Evolutionary conservation across 2,113 vertebrate genomes (phyloP).

Genomic region (Gnathonemus echidnorhynchus): DNA sequence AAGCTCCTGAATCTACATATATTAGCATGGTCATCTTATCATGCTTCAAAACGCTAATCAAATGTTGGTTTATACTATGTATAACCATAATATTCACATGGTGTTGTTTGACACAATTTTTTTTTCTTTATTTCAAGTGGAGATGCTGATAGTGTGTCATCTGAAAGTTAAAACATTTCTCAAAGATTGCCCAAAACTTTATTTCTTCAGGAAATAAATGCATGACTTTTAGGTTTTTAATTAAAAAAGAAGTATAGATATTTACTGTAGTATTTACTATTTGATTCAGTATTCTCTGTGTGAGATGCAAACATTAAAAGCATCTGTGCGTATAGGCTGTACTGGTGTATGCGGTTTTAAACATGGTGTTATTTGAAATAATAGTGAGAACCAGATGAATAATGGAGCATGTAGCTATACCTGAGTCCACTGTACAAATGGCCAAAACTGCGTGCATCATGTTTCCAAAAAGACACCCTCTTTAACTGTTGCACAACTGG

Average conservation of each 20-base stretch:
- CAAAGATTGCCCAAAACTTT: neutral
- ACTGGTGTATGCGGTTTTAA: neutral
- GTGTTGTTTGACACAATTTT: neutral
- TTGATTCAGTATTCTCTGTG: neutral
- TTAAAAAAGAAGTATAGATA: neutral
- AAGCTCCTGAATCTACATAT: neutral
- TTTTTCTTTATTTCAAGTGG: neutral
- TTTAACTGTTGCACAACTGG: neutral
- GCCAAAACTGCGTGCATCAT: neutral
- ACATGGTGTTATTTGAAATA: neutral
- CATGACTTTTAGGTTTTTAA: neutral
- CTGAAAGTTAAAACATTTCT: neutral
- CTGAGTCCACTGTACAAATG: neutral
- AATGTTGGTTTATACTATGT: neutral
- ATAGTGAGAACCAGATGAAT: neutral
- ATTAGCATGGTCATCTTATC: neutral
- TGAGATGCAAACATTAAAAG: neutral
- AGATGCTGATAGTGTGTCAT: neutral
- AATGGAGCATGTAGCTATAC: neutral
- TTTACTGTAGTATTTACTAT: neutral
- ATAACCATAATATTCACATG: neutral
- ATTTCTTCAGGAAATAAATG: neutral
- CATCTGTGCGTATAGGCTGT: neutral
- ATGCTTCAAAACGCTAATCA: neutral
- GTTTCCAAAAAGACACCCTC: neutral